Evolutionary conservation across 2,888 invertebrate genomes (phyloP), one percentile per base, ranked within the genome.

Genomic region (Diloba caeruleocephala): DNA sequence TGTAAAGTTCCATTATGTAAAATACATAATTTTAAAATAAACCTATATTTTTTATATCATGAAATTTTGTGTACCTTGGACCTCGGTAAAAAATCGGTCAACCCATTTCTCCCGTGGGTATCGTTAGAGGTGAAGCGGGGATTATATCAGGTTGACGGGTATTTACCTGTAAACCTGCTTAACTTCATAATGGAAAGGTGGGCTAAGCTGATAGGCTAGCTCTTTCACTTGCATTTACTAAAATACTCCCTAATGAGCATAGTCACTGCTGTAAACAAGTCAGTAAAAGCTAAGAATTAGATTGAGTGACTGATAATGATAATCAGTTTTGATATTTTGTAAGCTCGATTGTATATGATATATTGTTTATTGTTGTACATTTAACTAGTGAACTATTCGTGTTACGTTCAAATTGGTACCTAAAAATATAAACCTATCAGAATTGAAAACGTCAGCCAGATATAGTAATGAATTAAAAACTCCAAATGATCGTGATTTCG

Each of bases 401-500:
- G 10, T 12, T 8, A 14, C 15, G 15, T 42, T 46, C 5, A 31
- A 44, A 46, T 56, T 33, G 31, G 26, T 38, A 19, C 17, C 15
- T 14, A 19, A 33, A 58, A 58, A 32, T 44, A 25, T 54, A 60
- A 39, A 33, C 45, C 42, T 34, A 53, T 60, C 46, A 48, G 32
- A 45, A 51, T 58, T 38, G 48, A 41, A 68, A 68, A 64, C 29
- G 42, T 38, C 63, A 43, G 53, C 46, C 26, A 33, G 33, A 29
- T 53, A 46, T 56, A 51, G 39, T 62, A 54, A 64, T 61, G 64
- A 71, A 71, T 71, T 71, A 64, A 68, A 71, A 71, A 71, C 33
- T 49, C 45, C 46, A 60, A 64, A 56, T 54, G 81, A 80, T 81
- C 77, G 80, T 84, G 85, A 86, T 88, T 88, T 81, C 38, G 56